Conservation (phyloP, 2,888 invertebrate species). For the Callyntrura sp. region DNA sequence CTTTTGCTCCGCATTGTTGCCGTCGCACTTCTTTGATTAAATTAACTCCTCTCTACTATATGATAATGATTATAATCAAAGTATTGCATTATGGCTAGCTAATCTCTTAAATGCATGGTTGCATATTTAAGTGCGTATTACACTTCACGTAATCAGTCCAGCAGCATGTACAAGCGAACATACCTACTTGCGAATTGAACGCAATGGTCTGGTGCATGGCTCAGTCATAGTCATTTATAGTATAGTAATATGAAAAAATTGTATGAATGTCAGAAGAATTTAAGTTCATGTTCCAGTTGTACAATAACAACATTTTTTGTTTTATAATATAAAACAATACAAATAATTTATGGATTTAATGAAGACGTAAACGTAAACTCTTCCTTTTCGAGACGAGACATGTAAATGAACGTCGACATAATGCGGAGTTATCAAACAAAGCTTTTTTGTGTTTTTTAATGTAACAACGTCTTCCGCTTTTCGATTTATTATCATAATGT, state of each 20-base stretch:
- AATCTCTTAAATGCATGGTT: slow-evolving; percentile 67
- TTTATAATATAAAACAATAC: background rate
- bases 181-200: background rate
- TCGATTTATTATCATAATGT: background rate
- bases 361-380: background rate
- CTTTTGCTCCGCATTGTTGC: background rate
- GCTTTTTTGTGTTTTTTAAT: background rate
- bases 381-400: background rate
- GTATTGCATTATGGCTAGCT: slow-evolving; percentile 51
- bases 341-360: background rate
- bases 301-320: background rate
- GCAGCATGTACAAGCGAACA: background rate
- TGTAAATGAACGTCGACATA: background rate
- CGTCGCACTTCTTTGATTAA: slow-evolving; percentile 50
- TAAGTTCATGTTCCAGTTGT: slow-evolving; percentile 13
- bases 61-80: slow-evolving; percentile 38
- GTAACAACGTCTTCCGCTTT: slow-evolving; percentile 14
- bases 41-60: slow-evolving; percentile 60
- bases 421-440: background rate
- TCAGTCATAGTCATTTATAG: background rate
- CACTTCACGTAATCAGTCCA: background rate
- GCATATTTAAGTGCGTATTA: background rate
- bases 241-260: no score
- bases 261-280: background rate
- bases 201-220: background rate